Conservation (phyloP, 64 coral and sea anemone species). For the Actinia equina region DNA sequence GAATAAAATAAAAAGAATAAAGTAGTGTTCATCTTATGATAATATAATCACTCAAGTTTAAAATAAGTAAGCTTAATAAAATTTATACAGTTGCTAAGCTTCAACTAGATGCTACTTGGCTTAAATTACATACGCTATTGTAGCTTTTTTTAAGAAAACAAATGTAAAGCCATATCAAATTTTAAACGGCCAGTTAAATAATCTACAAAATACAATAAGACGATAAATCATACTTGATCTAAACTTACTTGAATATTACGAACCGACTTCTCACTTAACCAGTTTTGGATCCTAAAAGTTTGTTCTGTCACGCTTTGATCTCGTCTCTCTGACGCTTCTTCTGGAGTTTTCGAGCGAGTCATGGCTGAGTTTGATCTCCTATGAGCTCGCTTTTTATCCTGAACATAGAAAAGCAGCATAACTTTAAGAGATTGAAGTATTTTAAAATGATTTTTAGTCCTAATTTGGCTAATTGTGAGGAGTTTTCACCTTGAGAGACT, state of each 20-base stretch:
- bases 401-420: neutral
- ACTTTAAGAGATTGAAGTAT: neutral
- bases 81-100: no score
- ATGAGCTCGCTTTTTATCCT: conserved; percentile 44
- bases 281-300: conserved; percentile 78
- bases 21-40: no score
- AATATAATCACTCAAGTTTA: no score
- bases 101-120: no score
- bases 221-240: neutral
- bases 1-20: no score
- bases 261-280: conserved; percentile 91
- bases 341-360: conserved; percentile 32
- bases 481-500: neutral
- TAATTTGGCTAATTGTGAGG: neutral
- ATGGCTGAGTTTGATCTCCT: conserved; percentile 64
- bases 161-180: neutral
- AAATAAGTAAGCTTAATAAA: no score
- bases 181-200: neutral
- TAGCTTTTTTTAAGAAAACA: neutral
- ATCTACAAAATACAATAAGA: neutral
- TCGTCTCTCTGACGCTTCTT: conserved; percentile 4
- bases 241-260: conserved; percentile 81
- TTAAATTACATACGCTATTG: no score
- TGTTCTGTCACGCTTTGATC: conserved; percentile 49
- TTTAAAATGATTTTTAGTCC: neutral